phyloP scores from a whole-genome alignment of 1,140 invertebrate genomes.

The Paraescarpia echinospica region DNA sequence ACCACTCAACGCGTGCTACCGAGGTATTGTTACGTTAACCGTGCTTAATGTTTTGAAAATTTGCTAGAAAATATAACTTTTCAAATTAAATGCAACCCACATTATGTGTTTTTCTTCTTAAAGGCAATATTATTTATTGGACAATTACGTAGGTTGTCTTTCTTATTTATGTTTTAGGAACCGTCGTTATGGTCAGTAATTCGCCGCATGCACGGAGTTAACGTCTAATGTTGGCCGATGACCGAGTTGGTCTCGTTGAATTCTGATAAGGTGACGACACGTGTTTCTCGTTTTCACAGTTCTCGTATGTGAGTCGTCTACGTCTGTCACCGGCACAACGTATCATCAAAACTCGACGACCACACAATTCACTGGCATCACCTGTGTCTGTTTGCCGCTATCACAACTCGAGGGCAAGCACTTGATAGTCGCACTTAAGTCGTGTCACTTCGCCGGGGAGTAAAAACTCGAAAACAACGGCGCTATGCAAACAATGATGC shows the following conservation, averaged over 20 bases:
- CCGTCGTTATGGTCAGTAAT: background rate
- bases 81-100: background rate
- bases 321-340: background rate
- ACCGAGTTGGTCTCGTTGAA: background rate
- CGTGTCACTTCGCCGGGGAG: background rate
- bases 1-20: background rate
- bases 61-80: background rate
- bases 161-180: no score
- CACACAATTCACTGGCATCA: no score
- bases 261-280: background rate
- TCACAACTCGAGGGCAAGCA: background rate
- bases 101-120: background rate
- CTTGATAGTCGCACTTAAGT: background rate
- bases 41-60: background rate
- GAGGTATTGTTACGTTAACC: background rate
- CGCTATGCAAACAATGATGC: background rate
- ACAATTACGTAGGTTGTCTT: no score
- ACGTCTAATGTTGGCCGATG: background rate
- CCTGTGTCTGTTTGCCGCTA: background rate
- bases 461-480: background rate
- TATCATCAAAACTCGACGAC: background rate
- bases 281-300: background rate
- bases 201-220: background rate
- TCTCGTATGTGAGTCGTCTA: background rate
- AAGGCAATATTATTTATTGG: no score